These are phyloP conservation scores for Smithornis capensis DNA, from an alignment of 2,113 vertebrate species.

Conservation along the genomic window DNA sequence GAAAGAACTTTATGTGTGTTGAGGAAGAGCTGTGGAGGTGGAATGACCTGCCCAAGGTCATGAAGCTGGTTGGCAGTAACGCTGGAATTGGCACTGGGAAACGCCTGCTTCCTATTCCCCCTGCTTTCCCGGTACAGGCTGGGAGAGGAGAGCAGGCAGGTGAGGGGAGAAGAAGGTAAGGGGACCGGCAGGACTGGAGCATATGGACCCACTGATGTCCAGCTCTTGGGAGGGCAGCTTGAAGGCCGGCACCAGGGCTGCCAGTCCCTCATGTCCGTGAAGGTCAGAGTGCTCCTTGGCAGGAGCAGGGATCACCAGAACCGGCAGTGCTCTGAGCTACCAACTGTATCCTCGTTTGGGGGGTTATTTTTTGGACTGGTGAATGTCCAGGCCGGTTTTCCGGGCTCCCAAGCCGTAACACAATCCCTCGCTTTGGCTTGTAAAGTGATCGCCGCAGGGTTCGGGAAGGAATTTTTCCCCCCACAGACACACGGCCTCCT, in stretches of 20 bases:
- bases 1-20: not conserved
- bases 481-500: not conserved
- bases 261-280: not conserved
- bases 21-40: not conserved
- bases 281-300: constrained; percentile 38
- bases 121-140: accelerated
- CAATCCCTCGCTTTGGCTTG: constrained; percentile 29
- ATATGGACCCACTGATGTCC: accelerated
- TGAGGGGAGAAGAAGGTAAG: not conserved
- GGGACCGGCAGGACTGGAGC: not conserved
- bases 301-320: not conserved
- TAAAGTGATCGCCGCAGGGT: constrained; percentile 54
- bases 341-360: not conserved
- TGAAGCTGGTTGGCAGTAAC: not conserved
- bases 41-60: constrained; percentile 52
- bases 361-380: not conserved
- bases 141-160: not conserved
- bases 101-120: not conserved
- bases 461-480: constrained; percentile 12
- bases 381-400: not conserved
- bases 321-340: not conserved
- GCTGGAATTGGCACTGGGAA: not conserved
- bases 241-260: not conserved
- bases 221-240: not conserved
- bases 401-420: constrained; percentile 28